Percentiles rank a stretch among this genome's conserved stretches.
phyloP scores from a whole-genome alignment of 1,140 invertebrate species.

The Akabosia matsudoensis region DNA sequence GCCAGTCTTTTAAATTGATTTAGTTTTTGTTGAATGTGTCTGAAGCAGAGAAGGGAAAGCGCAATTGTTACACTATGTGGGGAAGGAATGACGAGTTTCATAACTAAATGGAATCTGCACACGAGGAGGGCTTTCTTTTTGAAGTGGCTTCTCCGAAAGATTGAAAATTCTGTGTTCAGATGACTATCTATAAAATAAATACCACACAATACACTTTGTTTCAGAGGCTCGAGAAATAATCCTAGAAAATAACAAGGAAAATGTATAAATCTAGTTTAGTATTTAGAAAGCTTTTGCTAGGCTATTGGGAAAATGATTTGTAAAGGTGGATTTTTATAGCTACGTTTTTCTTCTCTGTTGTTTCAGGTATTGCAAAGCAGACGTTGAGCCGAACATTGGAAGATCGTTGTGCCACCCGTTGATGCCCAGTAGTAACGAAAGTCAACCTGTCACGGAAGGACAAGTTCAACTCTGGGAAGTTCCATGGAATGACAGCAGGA shows the following conservation, averaged over 20 bases:
- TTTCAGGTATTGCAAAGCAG: conserved; percentile 28
- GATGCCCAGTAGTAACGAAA: conserved; percentile 1
- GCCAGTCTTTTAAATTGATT: neutral
- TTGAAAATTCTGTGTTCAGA: too few species aligned
- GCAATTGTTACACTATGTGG: too few species aligned
- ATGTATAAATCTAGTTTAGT: too few species aligned
- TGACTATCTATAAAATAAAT: neutral
- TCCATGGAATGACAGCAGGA: conserved; percentile 64
- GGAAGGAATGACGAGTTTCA: neutral
- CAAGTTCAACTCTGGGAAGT: conserved; percentile 61
- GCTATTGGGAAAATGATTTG: too few species aligned
- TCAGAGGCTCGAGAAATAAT: too few species aligned
- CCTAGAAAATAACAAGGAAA: too few species aligned
- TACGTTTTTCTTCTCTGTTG: neutral
- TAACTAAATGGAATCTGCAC: neutral
- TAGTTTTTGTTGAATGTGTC: too few species aligned
- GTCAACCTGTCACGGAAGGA: conserved; percentile 29
- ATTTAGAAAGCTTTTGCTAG: too few species aligned
- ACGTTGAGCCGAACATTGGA: conserved; percentile 31
- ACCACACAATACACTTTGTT: neutral
- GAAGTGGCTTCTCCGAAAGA: too few species aligned
- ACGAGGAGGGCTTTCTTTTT: neutral
- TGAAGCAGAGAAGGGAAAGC: too few species aligned
- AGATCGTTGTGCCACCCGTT: conserved; percentile 28
- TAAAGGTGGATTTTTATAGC: neutral